Base-by-base conservation (phyloP, 64 coral and sea anemone genomes). In the Cladopsammia gracilis region DNA sequence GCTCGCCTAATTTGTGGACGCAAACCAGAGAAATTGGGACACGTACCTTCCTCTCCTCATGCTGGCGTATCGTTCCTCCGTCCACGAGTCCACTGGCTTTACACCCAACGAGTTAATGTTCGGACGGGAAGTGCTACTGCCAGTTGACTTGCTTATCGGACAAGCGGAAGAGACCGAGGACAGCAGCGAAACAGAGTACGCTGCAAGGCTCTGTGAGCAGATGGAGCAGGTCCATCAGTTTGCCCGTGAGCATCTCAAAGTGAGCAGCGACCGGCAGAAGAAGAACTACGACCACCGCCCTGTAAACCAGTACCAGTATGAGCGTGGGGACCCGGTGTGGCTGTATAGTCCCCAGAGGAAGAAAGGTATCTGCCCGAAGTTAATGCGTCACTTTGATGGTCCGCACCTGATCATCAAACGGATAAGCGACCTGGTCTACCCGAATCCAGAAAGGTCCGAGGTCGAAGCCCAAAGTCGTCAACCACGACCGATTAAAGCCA, bases 1-100 rank as follows among this genome's bases (percentile, higher is more conserved):
- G 67, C 23, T 83, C 3, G 47, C n/a, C 77, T 6, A 83, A 83
- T 34, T 89, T 94, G 70, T 84, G 3, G 4, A 60, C 0, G 86
- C 60, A 1, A 89, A 94, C 47, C 67, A 66, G 26, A 62, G n/a
- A 18, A 78, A 83, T 48, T 94, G 77, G 86, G 92, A 89, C 15
- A 13, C 4, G 0, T 47, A 89, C 76, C 15, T 94, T 12, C 86
- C 86, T 4, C 48, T 94, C 5, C 53, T 85, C 11, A 82, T 94
- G 50, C 51, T 88, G 93, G 75, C 76, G 5, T 64, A 64, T 64
- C 61, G 61, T 64, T 64, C 61, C 61, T 64, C 61, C n/a, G 61
- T 64, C 4, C 61, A 64, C 13, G 61, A 64, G 13, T 16, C 61
- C 13, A 64, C 61, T 64, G 61, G 61, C 61, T 64, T 64, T 19